Percentiles rank a stretch among this genome's conserved stretches.
phyloP scores from a whole-genome alignment of 1,140 invertebrate genomes.

The Protaetia brevitarsis region DNA sequence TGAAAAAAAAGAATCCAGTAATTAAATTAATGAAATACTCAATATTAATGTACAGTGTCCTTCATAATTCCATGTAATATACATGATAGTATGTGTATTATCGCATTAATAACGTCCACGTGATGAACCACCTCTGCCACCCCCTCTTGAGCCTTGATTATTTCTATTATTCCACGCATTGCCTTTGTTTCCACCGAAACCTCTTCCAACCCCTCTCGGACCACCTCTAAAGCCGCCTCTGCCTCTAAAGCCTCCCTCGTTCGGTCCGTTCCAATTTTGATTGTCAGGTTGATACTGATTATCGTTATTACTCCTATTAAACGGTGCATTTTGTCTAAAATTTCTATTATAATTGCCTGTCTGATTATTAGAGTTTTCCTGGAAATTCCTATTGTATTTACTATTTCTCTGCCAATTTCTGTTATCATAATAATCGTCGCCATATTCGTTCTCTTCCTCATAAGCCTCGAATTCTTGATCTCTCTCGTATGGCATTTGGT shows the following conservation, averaged over 20 bases:
- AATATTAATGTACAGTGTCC: constrained; percentile 10
- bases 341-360: constrained; percentile 14
- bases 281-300: constrained; percentile 30
- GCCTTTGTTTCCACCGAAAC: not conserved
- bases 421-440: constrained; percentile 31
- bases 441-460: constrained; percentile 26
- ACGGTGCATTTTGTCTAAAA: constrained; percentile 18
- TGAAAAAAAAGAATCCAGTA: not conserved
- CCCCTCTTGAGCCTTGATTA: constrained; percentile 22
- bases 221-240: constrained; percentile 25
- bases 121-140: constrained; percentile 23
- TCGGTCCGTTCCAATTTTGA: constrained; percentile 30
- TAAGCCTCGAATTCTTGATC: constrained; percentile 28
- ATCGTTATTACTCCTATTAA: constrained; percentile 9
- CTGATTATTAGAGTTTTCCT: not conserved
- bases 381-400: constrained; percentile 26
- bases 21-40: constrained; percentile 9
- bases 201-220: constrained; percentile 12
- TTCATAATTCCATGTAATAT: constrained; percentile 9
- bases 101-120: constrained; percentile 24
- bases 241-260: constrained; percentile 13
- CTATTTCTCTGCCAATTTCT: constrained; percentile 31
- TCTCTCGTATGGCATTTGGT: not conserved
- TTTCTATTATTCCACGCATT: constrained; percentile 14
- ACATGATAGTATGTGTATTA: not conserved